Conservation (phyloP, 64 coral and sea anemone species). For the Pocillopora verrucosa region DNA sequence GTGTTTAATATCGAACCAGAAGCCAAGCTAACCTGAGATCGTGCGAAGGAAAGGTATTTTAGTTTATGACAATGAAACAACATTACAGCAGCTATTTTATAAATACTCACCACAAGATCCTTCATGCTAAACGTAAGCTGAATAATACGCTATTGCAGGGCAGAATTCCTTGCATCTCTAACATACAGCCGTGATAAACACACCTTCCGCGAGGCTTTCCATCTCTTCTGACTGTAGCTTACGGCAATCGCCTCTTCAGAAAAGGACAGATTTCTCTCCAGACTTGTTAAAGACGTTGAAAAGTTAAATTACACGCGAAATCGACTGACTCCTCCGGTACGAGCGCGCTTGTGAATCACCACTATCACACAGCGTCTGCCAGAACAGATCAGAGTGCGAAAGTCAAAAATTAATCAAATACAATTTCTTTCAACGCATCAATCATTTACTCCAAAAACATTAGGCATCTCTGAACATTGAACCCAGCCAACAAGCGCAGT, state of each 20-base stretch:
- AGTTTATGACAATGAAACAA: not conserved
- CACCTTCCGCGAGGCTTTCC: not conserved
- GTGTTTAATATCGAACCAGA: not conserved
- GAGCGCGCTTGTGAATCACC: not conserved
- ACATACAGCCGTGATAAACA: not conserved
- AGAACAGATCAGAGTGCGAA: not conserved
- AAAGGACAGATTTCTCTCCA: not conserved
- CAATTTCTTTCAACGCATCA: not conserved
- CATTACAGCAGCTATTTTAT: not conserved
- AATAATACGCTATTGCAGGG: not conserved
- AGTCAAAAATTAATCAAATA: not conserved
- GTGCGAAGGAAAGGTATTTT: too few relatives aligned
- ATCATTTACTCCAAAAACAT: not conserved
- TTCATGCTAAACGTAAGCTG: not conserved
- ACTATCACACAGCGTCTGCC: not conserved
- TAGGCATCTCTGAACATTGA: not conserved
- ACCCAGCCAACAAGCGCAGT: not conserved
- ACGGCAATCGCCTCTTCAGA: not conserved
- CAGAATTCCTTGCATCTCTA: not conserved
- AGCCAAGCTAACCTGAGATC: too few relatives aligned
- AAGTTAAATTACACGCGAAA: not conserved
- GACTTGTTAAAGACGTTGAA: not conserved
- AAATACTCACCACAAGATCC: slow-evolving; percentile 19
- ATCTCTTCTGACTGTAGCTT: not conserved
- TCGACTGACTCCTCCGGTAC: not conserved